phyloP scores from a whole-genome alignment of 2,888 invertebrate genomes.

The Hypercompe scribonia region DNA sequence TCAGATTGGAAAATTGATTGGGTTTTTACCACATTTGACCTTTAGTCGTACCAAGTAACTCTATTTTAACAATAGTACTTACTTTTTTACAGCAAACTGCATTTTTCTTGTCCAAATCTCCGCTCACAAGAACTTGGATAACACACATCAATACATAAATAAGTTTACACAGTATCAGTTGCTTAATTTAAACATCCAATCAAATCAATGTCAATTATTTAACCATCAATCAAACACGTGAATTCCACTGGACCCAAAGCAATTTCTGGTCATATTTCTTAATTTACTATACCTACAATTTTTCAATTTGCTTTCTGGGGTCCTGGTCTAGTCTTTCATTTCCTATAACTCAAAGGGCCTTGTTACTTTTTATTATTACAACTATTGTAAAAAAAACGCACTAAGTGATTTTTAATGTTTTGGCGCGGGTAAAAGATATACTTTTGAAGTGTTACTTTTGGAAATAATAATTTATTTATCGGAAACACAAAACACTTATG shows the following conservation, averaged over 20 bases:
- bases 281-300: not conserved
- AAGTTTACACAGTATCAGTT: slow-evolving; percentile 29
- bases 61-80: slow-evolving; percentile 26
- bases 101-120: slow-evolving; percentile 33
- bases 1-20: not conserved
- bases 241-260: not conserved
- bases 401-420: slow-evolving; percentile 2
- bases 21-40: slow-evolving; percentile 1
- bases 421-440: slow-evolving; percentile 6
- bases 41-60: not conserved
- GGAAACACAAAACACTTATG: slow-evolving; percentile 39
- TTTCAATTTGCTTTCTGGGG: not conserved
- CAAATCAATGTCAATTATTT: slow-evolving; percentile 47
- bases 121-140: slow-evolving; percentile 28
- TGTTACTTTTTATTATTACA: not conserved
- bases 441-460: slow-evolving; percentile 36
- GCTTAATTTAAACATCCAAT: slow-evolving; percentile 26
- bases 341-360: too few relatives aligned
- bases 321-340: not conserved
- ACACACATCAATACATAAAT: slow-evolving; percentile 34
- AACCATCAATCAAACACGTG: slow-evolving; percentile 4
- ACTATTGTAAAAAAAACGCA: not conserved
- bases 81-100: slow-evolving; percentile 31
- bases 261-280: slow-evolving; percentile 3
- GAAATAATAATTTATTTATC: slow-evolving; percentile 40